Percentiles rank a stretch among this genome's conserved stretches.
phyloP scores from a whole-genome alignment of 2,888 invertebrate genomes.

The Nomada flava region DNA sequence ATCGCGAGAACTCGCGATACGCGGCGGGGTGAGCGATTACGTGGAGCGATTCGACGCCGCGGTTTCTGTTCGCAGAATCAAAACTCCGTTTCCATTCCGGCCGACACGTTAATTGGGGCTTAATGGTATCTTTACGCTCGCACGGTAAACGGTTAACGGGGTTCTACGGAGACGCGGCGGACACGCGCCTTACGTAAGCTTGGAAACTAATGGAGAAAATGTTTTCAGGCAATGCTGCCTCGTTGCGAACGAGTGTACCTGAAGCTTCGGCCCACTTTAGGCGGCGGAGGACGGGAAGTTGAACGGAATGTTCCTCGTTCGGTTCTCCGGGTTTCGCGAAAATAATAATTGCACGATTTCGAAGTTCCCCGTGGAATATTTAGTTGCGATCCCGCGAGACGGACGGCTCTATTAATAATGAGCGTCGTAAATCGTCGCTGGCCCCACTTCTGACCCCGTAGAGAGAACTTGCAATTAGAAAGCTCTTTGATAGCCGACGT shows the following conservation, averaged over 20 bases:
- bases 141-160: background rate
- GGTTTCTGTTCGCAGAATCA: slow-evolving; percentile 3
- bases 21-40: slow-evolving; percentile 60
- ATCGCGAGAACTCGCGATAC: slow-evolving; percentile 64
- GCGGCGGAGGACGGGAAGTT: background rate
- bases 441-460: slow-evolving; percentile 54
- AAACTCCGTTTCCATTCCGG: too few species aligned
- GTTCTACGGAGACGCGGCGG: background rate
- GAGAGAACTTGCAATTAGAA: slow-evolving; percentile 54
- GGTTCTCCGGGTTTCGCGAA: too few species aligned
- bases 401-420: slow-evolving; percentile 62
- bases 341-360: too few species aligned
- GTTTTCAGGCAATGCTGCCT: background rate
- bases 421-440: slow-evolving; percentile 60
- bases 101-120: slow-evolving; percentile 34
- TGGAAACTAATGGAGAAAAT: slow-evolving; percentile 29
- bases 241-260: slow-evolving; percentile 2
- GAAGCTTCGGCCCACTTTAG: background rate
- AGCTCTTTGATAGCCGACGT: slow-evolving; percentile 62
- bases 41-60: slow-evolving; percentile 47
- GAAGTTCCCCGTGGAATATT: background rate
- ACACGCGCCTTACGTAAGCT: slow-evolving; percentile 18
- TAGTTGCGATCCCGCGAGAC: background rate
- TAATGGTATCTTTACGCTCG: slow-evolving; percentile 35
- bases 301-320: background rate